Base-by-base conservation (phyloP, 2,113 vertebrate genomes). In the Octodon degus region DNA sequence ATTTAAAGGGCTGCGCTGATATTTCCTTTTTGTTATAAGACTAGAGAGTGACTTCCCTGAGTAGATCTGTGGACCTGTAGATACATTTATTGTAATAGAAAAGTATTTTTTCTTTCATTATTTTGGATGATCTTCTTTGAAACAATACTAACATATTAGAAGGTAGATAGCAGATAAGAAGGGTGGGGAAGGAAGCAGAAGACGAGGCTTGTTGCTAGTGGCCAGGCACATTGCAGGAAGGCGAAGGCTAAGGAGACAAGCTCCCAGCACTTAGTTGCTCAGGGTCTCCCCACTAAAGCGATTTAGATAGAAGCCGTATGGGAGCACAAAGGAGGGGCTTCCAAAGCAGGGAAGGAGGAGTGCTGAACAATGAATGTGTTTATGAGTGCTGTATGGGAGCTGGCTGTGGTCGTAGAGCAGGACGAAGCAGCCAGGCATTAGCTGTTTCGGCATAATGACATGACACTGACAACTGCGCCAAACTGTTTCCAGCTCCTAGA, bases 401-500 rank as follows among this genome's bases (percentile, higher is more conserved):
- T 7, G 17, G 17, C 6, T 67, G 22, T 89, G 37, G 43, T 3
- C 32, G 37, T 32, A n/a, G 58, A 9, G 0, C 16, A 0, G 1
- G 1, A n/a, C 17, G 12, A 30, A 4, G 6, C 9, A 60, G 63
- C 27, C 13, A 67, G 37, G 60, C 62, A 7, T 74, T 89, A 82
- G 89, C 11, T 47, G 10, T 30, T 86, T 17, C n/a, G 63, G 65
- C 10, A 4, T 53, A 65, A 24, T 55, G 82, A 86, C 68, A 68
- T 22, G 80, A 65, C 19, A 1, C 74, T 93, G n/a, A 90, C 60
- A 79, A 34, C 85, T 34, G 2, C 7, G 87, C 14, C 55, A 93
- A 92, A 24, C 77, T 92, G 65, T 91, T 96, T 74, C 47, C 43
- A 60, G 83, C 93, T 84, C 60, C 20, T 27, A 93, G 58, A 86